A percentile compares a stretch with the other conserved stretches of the same genome.
phyloP scores from a whole-genome alignment of 2,113 vertebrate genomes.

The Collichthys lucidus region DNA sequence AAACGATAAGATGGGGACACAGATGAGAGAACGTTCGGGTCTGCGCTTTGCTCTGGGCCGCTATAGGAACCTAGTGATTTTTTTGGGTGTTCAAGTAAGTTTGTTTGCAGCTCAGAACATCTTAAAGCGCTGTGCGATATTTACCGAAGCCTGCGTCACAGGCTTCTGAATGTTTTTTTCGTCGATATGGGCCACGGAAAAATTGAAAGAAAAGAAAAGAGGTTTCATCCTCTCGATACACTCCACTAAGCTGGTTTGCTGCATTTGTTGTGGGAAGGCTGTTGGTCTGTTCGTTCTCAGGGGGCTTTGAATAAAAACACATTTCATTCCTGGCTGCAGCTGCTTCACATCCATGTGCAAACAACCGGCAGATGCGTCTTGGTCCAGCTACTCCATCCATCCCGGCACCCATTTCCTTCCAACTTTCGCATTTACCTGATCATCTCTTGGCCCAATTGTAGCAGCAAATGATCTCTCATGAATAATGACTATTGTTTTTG shows the following conservation, averaged over 20 bases:
- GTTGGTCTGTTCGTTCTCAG: slow-evolving; percentile 56
- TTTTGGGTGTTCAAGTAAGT: slow-evolving; percentile 16
- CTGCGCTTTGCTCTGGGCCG: slow-evolving; percentile 26
- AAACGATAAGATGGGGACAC: slow-evolving; percentile 49
- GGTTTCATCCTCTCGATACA: slow-evolving; percentile 59
- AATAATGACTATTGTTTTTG: slow-evolving; percentile 47
- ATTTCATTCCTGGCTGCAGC: slow-evolving; percentile 68
- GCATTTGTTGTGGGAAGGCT: slow-evolving; percentile 63
- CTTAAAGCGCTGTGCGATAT: slow-evolving; percentile 44
- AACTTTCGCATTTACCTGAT: slow-evolving; percentile 64
- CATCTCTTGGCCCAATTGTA: slow-evolving; percentile 44
- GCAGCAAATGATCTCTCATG: slow-evolving; percentile 54
- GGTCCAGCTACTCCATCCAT: slow-evolving; percentile 59
- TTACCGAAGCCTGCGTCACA: slow-evolving; percentile 43
- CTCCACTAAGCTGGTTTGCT: slow-evolving; percentile 67
- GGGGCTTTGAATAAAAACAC: slow-evolving; percentile 70
- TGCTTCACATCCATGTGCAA: slow-evolving; percentile 73
- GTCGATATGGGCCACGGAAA: slow-evolving; percentile 56
- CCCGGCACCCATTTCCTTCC: slow-evolving; percentile 30
- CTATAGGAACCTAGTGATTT: slow-evolving; percentile 18
- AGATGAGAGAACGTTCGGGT: slow-evolving; percentile 40
- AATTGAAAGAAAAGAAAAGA: slow-evolving; percentile 29
- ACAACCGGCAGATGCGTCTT: slow-evolving; percentile 76
- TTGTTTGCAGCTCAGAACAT: slow-evolving; percentile 35
- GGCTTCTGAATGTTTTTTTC: slow-evolving; percentile 47